Evolutionary conservation across 2,888 invertebrate species (phyloP).

Genomic region (Drosophila pseudotalamancana): DNA sequence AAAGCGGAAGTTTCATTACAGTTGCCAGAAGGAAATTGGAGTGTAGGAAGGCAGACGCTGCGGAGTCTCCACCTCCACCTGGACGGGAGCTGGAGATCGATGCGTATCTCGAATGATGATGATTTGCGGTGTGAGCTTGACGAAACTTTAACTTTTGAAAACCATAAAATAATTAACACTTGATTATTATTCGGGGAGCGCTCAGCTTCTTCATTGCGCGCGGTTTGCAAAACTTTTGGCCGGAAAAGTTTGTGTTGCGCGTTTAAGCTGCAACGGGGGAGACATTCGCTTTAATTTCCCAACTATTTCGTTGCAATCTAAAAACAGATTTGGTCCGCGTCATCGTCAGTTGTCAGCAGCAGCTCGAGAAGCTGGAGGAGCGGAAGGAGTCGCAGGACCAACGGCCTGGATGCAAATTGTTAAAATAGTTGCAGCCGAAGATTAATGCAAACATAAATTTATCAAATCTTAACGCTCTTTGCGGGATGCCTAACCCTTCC

Average conservation of each 20-base stretch:
- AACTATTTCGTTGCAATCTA: constrained; percentile 67
- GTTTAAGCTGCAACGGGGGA: constrained; percentile 63
- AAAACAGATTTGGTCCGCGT: constrained; percentile 61
- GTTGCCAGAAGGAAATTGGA: constrained; percentile 69
- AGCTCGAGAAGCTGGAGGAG: neutral
- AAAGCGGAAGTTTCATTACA: constrained; percentile 81
- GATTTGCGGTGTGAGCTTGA: constrained; percentile 70
- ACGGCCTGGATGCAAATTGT: constrained; percentile 66
- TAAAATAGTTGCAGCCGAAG: constrained; percentile 64
- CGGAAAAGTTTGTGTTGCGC: constrained; percentile 41
- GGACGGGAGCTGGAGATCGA: constrained; percentile 67
- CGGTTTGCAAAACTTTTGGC: constrained; percentile 37
- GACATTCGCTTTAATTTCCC: constrained; percentile 68
- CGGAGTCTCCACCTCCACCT: constrained; percentile 13
- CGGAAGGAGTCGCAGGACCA: neutral
- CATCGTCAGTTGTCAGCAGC: constrained; percentile 45
- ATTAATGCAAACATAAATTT: constrained; percentile 68
- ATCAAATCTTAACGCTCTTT: constrained; percentile 66
- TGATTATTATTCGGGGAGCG: constrained; percentile 83
- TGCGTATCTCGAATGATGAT: constrained; percentile 79
- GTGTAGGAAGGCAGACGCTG: constrained; percentile 30
- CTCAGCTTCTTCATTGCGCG: constrained; percentile 44
- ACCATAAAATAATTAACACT: constrained; percentile 85
- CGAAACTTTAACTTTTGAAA: constrained; percentile 76
- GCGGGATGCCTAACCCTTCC: constrained; percentile 3